Base-by-base conservation (phyloP, 2,113 vertebrate species). In the Seriola rivoliana region DNA sequence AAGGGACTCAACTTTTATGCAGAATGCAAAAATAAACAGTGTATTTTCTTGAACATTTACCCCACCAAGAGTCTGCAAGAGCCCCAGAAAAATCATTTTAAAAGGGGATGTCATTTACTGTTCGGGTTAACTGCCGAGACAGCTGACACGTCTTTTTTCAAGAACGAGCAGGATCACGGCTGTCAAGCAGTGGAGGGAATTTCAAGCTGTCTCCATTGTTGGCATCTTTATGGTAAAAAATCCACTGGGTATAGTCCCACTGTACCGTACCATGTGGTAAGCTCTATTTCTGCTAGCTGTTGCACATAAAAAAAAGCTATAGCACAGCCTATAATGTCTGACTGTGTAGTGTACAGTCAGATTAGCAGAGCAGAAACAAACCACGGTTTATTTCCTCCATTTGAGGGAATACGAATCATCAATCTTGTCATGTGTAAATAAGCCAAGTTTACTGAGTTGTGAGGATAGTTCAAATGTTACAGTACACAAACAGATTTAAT, bases 1-100 rank as follows among this genome's bases (percentile, higher is more conserved):
- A 67, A 29, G 67, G 17, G 42, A 52, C 42, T 74, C 54, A 70
- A 38, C 34, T 42, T 80, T 67, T 8, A 60, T 62, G 3, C 9
- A 42, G 5, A 40, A 50, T 42, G 6, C 0, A 12, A 42, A 38
- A 44, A 46, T 12, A 67, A 21, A 58, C 5, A 11, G 13, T 36
- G 42, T 52, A 21, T 52, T 21, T 21, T 52, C 50, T 8, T 52
- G 50, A 8, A 63, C 52, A 36, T 63, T 23, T 32, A 50, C 8
- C n/a, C 1, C 12, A 54, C 29, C 2, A 2, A 29, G 63, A 59
- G 5, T 52, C 9, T 57, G 17, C 46, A 17, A 58, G 21, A 8
- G 25, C 19, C 21, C 8, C 25, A 4, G 12, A 17, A 58, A 42
- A 13, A 8, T 9, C 7, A 14, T 44, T 42, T 58, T 48, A 40